Conservation (phyloP, 2,888 invertebrate genomes). For the Epinotia demarniana region DNA sequence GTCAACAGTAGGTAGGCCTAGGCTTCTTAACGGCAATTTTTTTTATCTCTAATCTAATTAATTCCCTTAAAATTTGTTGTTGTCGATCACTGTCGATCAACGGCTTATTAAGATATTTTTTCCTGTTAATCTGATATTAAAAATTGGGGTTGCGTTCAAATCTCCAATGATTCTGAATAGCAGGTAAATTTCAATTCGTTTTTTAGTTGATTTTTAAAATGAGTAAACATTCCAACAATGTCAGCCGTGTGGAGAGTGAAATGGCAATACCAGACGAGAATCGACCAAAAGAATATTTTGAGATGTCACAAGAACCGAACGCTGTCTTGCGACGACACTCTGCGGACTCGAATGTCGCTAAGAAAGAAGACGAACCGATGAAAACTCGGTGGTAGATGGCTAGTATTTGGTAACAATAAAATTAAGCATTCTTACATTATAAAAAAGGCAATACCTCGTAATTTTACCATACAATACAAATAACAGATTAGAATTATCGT, state of each 20-base stretch:
- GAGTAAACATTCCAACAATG: constrained; percentile 64
- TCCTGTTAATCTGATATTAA: too few relatives aligned
- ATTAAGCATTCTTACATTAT: not conserved
- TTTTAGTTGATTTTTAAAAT: constrained; percentile 67
- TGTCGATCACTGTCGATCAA: too few relatives aligned
- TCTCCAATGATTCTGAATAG: too few relatives aligned
- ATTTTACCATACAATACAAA: too few relatives aligned
- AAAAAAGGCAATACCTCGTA: not conserved
- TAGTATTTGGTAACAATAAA: not conserved
- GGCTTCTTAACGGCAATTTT: too few relatives aligned
- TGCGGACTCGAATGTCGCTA: not conserved
- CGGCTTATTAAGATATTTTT: too few relatives aligned
- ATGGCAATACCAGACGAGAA: not conserved
- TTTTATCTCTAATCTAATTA: too few relatives aligned
- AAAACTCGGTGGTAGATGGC: not conserved
- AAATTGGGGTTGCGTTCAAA: too few relatives aligned
- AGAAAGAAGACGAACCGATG: constrained; percentile 9
- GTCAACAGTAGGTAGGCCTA: too few relatives aligned
- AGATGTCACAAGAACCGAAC: constrained; percentile 7
- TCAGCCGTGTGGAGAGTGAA: constrained; percentile 51
- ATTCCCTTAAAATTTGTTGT: too few relatives aligned
- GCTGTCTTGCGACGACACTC: not conserved
- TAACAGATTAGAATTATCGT: too few relatives aligned
- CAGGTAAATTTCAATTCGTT: constrained; percentile 15
- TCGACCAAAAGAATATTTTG: not conserved